These are phyloP conservation scores for Amblyornis subalaris DNA, from an alignment of 2,113 vertebrate species.

Conservation along the genomic window DNA sequence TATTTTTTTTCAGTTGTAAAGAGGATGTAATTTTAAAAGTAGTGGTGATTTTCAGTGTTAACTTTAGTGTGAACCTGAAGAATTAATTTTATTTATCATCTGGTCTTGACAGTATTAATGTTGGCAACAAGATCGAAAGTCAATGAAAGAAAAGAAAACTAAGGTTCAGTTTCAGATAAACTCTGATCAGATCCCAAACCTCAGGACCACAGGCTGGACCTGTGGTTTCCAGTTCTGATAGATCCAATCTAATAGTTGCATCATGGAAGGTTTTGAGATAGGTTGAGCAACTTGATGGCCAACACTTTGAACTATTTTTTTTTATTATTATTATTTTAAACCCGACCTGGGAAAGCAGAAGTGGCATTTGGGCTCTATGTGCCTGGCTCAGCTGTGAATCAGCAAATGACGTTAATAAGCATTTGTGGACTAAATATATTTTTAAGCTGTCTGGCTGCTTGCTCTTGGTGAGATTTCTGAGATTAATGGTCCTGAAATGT, in stretches of 20 bases:
- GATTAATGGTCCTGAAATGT: conserved; percentile 37
- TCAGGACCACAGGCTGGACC: background rate
- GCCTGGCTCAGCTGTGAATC: conserved; percentile 40
- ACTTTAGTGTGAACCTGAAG: background rate
- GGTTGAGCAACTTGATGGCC: background rate
- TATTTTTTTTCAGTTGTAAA: background rate
- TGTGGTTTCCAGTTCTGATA: background rate
- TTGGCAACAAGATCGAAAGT: background rate
- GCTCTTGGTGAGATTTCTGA: conserved; percentile 1
- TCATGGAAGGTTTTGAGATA: background rate
- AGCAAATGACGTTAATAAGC: conserved; percentile 49
- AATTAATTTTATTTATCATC: background rate
- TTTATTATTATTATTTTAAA: background rate
- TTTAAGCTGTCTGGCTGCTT: conserved; percentile 48
- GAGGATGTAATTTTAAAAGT: background rate
- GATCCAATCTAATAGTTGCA: background rate
- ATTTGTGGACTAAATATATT: conserved; percentile 62
- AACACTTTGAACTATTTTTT: background rate
- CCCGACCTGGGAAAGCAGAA: background rate
- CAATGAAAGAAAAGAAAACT: background rate
- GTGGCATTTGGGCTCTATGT: background rate
- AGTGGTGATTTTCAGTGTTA: background rate
- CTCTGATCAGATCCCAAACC: background rate
- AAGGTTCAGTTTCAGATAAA: background rate
- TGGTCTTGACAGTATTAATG: background rate